Evolutionary conservation across 2,113 vertebrate species (phyloP).

Genomic region (Uropsilus gracilis): DNA sequence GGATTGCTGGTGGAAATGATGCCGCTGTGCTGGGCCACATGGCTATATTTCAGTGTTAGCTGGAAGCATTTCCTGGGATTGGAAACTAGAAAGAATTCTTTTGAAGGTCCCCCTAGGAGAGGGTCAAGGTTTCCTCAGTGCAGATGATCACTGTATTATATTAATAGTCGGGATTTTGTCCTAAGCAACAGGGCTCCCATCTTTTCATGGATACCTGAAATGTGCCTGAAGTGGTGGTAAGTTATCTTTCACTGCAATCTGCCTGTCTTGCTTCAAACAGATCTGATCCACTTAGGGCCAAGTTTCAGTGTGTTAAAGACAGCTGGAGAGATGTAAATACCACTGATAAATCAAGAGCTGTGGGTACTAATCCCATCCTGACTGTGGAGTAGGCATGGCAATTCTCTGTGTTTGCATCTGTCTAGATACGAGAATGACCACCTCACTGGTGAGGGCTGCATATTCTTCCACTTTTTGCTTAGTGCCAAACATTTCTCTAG

Average conservation of each 20-base stretch:
- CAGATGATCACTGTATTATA: not conserved
- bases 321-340: not conserved
- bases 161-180: conserved; percentile 4
- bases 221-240: not conserved
- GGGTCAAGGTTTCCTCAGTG: not conserved
- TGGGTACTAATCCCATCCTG: not conserved
- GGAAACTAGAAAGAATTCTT: conserved; percentile 9
- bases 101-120: not conserved
- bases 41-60: not conserved
- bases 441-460: not conserved
- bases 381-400: not conserved
- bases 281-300: not conserved
- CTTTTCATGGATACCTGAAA: not conserved
- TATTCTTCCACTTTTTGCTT: not conserved
- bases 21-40: not conserved
- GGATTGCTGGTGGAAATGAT: not conserved
- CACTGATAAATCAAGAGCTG: not conserved
- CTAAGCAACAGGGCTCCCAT: not conserved
- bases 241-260: not conserved
- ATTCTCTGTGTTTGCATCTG: not conserved
- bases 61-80: conserved; percentile 28
- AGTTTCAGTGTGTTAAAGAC: not conserved
- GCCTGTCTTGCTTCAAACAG: not conserved
- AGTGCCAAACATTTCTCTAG: not conserved
- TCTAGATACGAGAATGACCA: not conserved